Evolutionary conservation across 2,888 invertebrate genomes (phyloP).

Genomic region (Cartodere bifasciata): DNA sequence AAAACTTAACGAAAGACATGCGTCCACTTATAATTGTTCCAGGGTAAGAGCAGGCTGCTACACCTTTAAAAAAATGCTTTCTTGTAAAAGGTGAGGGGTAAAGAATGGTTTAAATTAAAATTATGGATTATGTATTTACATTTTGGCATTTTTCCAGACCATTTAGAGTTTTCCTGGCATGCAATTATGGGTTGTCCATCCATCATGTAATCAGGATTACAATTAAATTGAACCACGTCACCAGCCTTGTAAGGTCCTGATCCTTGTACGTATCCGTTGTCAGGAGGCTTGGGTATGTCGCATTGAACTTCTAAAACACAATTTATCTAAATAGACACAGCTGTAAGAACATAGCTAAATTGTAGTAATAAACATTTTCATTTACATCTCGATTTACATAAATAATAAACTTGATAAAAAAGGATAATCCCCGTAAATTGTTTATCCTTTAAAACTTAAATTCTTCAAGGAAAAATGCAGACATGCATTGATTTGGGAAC

Average conservation of each 20-base stretch:
- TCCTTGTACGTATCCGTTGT: constrained; percentile 68
- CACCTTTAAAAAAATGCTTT: constrained; percentile 24
- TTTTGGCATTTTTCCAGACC: constrained; percentile 75
- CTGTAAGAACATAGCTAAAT: no score
- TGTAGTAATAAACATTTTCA: no score
- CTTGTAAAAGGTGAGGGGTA: no score
- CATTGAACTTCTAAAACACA: constrained; percentile 61
- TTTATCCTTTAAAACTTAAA: no score
- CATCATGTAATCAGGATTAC: constrained; percentile 78
- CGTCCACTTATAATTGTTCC: constrained; percentile 76
- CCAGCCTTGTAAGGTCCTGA: constrained; percentile 69
- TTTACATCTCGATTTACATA: no score
- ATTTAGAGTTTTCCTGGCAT: constrained; percentile 76
- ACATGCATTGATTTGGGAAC: no score
- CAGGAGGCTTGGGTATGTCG: constrained; percentile 58
- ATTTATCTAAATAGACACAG: no score
- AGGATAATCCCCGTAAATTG: no score
- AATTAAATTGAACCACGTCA: constrained; percentile 77
- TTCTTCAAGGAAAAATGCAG: no score
- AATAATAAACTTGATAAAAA: no score
- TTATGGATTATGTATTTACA: constrained; percentile 41
- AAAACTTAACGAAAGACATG: constrained; percentile 79
- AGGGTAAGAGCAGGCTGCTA: constrained; percentile 74
- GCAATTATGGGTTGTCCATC: constrained; percentile 82
- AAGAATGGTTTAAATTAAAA: no score